Conservation (phyloP, 2,888 invertebrate genomes). For the Steromphala cineraria region DNA sequence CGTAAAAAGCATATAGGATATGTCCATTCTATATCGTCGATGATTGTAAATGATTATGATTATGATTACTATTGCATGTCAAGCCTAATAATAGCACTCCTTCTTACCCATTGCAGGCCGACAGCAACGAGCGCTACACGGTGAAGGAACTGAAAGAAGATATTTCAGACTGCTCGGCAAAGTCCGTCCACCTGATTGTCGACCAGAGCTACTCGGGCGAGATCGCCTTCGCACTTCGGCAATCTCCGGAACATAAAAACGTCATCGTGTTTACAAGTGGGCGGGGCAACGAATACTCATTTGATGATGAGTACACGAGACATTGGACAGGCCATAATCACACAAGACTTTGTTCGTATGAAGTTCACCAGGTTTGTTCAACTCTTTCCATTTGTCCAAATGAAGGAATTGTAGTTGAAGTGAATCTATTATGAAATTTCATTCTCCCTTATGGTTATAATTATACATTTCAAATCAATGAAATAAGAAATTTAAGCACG, state of each 20-base stretch:
- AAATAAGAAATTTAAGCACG: no score
- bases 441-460: no score
- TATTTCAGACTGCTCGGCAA: slow-evolving; percentile 75
- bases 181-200: slow-evolving; percentile 76
- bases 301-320: slow-evolving; percentile 71
- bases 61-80: background rate
- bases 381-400: no score
- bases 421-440: no score
- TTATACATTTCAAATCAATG: no score
- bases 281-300: slow-evolving; percentile 71
- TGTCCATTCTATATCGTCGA: background rate
- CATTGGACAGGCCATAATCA: slow-evolving; percentile 72
- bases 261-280: slow-evolving; percentile 74
- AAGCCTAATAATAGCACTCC: no score
- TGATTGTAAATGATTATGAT: no score
- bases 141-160: slow-evolving; percentile 77
- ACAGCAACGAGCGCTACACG: slow-evolving; percentile 76
- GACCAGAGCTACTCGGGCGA: slow-evolving; percentile 77
- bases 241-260: slow-evolving; percentile 69
- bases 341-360: slow-evolving; percentile 68
- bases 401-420: no score
- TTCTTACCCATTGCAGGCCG: slow-evolving; percentile 65
- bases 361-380: slow-evolving; percentile 71
- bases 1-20: no score
- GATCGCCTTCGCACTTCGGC: slow-evolving; percentile 69